Evolutionary conservation across 2,797 vertebrate genomes (phyloP).

Genomic region (Lithobates pipiens): DNA sequence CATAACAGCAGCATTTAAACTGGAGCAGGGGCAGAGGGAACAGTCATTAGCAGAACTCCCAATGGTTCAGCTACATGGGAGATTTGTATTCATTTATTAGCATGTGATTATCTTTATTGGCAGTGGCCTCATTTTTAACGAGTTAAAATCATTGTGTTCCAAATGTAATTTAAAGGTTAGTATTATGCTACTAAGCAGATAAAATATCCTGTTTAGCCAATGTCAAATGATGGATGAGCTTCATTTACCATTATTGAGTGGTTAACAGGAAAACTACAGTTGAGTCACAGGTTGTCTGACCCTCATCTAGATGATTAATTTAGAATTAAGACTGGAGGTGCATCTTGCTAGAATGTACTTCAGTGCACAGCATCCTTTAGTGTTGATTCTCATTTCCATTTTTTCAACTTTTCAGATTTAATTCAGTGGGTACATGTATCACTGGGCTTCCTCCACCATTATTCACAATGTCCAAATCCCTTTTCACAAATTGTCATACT

Average conservation of each 20-base stretch:
- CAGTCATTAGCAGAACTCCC: neutral
- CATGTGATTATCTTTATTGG: neutral
- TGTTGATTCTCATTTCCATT: conserved; percentile 16
- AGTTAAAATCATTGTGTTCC: neutral
- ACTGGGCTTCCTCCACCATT: conserved; percentile 34
- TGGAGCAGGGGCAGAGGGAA: neutral
- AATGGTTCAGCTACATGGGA: neutral
- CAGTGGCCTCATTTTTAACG: neutral
- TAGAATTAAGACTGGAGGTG: conserved; percentile 19
- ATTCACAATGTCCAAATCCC: conserved; percentile 23
- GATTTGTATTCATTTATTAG: neutral
- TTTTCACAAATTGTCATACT: conserved; percentile 37
- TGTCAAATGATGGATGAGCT: neutral
- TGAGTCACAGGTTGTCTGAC: neutral
- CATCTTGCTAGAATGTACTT: conserved; percentile 35
- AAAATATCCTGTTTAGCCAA: neutral
- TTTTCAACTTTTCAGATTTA: conserved; percentile 5
- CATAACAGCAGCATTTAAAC: neutral
- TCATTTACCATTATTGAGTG: neutral
- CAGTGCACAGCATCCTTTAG: conserved; percentile 22
- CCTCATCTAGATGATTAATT: conserved; percentile 5
- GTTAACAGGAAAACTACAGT: neutral
- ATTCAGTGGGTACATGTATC: conserved; percentile 36
- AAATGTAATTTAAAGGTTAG: neutral
- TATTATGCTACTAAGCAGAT: neutral